Evolutionary conservation across 2,888 invertebrate species (phyloP).

Genomic region (Rhagium mordax): DNA sequence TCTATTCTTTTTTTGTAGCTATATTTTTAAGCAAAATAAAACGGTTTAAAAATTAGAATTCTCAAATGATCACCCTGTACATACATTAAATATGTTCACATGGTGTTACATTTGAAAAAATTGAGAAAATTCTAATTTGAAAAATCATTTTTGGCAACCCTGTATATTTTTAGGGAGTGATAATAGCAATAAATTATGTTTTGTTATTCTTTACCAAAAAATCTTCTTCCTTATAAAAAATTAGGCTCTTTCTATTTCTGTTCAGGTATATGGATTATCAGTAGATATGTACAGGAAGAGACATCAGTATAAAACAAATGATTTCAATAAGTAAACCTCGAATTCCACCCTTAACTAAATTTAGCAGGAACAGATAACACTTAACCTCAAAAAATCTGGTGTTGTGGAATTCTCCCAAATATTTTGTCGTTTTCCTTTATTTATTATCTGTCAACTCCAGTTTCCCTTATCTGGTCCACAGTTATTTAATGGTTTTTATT

Average conservation of each 20-base stretch:
- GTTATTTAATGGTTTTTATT: slow-evolving; percentile 36
- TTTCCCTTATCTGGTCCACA: slow-evolving; percentile 37
- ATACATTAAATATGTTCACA: too few species aligned
- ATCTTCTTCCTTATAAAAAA: background rate
- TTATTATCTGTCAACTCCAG: slow-evolving; percentile 33
- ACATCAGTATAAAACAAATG: slow-evolving; percentile 13
- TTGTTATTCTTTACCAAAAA: too few species aligned
- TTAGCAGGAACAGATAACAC: slow-evolving; percentile 14
- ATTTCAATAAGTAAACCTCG: background rate
- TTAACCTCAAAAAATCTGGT: slow-evolving; percentile 17
- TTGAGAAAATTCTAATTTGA: too few species aligned
- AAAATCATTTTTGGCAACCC: too few species aligned
- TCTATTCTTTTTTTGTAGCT: too few species aligned
- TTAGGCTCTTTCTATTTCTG: background rate
- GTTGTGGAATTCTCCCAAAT: slow-evolving; percentile 27
- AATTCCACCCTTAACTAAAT: slow-evolving; percentile 10
- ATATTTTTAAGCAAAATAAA: too few species aligned
- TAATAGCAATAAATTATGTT: too few species aligned
- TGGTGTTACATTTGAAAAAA: too few species aligned
- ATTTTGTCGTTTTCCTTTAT: slow-evolving; percentile 34
- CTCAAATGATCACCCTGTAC: too few species aligned
- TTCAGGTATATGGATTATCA: background rate
- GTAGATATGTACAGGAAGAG: background rate
- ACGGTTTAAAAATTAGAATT: too few species aligned
- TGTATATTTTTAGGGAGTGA: too few species aligned